A percentile compares a stretch with the other conserved stretches of the same genome.
phyloP scores from a whole-genome alignment of 1,140 invertebrate species.

The Adoxophyes honmai region DNA sequence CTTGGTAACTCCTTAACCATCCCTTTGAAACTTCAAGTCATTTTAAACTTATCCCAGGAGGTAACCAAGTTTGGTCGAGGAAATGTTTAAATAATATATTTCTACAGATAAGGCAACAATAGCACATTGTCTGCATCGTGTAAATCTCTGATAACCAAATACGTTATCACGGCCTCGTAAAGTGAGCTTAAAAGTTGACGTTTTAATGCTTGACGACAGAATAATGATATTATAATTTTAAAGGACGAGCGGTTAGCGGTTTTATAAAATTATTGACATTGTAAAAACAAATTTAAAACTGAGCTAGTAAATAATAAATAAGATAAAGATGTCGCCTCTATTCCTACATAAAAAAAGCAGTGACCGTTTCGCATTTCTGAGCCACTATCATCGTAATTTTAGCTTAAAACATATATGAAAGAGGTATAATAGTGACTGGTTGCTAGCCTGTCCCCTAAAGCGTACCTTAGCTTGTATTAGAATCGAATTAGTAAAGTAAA shows the following conservation, averaged over 20 bases:
- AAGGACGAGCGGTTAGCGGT: background rate
- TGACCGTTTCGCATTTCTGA: too few species aligned
- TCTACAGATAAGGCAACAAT: background rate
- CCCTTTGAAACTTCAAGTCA: background rate
- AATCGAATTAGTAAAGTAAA: too few species aligned
- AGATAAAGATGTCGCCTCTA: too few species aligned
- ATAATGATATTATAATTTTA: background rate
- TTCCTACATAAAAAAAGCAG: too few species aligned
- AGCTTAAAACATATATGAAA: too few species aligned
- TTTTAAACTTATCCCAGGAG: constrained; percentile 1
- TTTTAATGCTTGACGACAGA: background rate
- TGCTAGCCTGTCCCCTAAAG: too few species aligned
- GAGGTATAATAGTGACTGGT: too few species aligned
- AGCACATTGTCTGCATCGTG: background rate
- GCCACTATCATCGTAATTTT: too few species aligned
- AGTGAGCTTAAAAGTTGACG: background rate
- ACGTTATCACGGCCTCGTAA: background rate
- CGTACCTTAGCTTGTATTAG: too few species aligned
- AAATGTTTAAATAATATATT: constrained; percentile 2
- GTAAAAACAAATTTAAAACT: too few species aligned
- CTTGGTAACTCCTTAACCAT: background rate
- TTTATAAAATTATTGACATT: too few species aligned
- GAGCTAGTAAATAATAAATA: too few species aligned
- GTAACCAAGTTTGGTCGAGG: background rate
- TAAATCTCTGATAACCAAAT: constrained; percentile 1